Base-by-base conservation (phyloP, 2,797 vertebrate genomes). In the Manis crassicaudata region DNA sequence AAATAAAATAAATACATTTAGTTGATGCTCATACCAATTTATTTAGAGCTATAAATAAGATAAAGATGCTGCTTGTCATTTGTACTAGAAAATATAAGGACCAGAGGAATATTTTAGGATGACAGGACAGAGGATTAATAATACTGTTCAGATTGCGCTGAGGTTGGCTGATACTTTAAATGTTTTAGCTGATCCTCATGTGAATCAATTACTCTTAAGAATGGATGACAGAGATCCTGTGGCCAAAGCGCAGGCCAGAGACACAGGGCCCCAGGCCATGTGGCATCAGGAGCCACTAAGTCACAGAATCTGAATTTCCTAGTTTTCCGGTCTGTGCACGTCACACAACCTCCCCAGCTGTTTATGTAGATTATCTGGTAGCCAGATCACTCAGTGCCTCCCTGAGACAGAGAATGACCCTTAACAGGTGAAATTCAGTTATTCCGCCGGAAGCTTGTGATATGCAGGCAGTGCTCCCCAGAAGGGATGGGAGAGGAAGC, bases 1-100 rank as follows among this genome's bases (percentile, higher is more conserved):
- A 95, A 96, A 96, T 97, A 95, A 96, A 97, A 93, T 97, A 94
- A 97, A 86, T 96, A 95, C 73, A 52, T 96, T 96, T 92, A 58
- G 65, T 89, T 86, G 95, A 72, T 91, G 94, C 56, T 95, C 94
- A 92, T 50, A 94, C 80, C 94, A 91, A 97, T 97, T 96, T 96
- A 96, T 91, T 96, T 96, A 40, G 86, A 94, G 83, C 88, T 83
- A 94, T 97, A 95, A 96, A 96, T 96, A 96, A 96, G 95, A 96
- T 72, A 93, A 91, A 97, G 89, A 93, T 91, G 83, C 58, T 23
- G 91, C 79, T 80, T 84, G 88, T 94, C 95, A 94, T 81, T 90
- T 79, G 72, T 94, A 40, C 90, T 65, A 46, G 79, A 73, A 96
- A 95, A 96, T 63, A 27, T 16, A 88, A 92, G 86, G 75, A 97